Base-by-base conservation (phyloP, 2,113 vertebrate species). In the Dicrurus megarhynchus region DNA sequence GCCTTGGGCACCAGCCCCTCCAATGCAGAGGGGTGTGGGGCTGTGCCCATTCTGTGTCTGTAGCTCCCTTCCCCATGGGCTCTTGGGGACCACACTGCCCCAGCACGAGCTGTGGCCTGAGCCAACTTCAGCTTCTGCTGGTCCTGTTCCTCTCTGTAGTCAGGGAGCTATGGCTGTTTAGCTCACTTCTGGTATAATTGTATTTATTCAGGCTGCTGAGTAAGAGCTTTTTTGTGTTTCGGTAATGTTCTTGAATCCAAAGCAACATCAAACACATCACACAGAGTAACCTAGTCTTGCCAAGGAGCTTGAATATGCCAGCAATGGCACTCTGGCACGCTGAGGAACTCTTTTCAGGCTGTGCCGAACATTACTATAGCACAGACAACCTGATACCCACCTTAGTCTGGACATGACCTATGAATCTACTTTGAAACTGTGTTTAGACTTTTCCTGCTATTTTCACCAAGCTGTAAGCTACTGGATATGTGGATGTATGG, bases 81-180 rank as follows among this genome's bases (percentile, higher is more conserved):
- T 13, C 18, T 3, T 5, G 12, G 30, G 27, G 27, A 13, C 55
- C 4, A 5, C 27, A 5, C n/a, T 27, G 37, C 20, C 27, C 8
- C 3, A 3, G 9, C 32, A 9, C 0, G 0, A 60, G 28, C 22
- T 24, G 3, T 11, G 1, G 26, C 9, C 52, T 24, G 24, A 32
- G 32, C 18, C 3, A 0, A 4, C 22, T 30, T 22, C 52, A 28
- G 7, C n/a, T 22, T 7, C 50, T 8, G 13, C 35, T 33, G 21
- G 9, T 46, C 39, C 30, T 6, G 0, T 15, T 68, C 47, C 7
- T 27, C 24, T 42, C 23, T 14, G 13, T 23, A 73, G 30, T 13
- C 13, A 14, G 22, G 46, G 20, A 55, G 27, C 30, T 46, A 4
- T 16, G 22, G n/a, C 57, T 52, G 32, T n/a, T 30, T 18, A 61